Evolutionary conservation across 2,888 invertebrate species (phyloP).

Genomic region (Archips crataeganus): DNA sequence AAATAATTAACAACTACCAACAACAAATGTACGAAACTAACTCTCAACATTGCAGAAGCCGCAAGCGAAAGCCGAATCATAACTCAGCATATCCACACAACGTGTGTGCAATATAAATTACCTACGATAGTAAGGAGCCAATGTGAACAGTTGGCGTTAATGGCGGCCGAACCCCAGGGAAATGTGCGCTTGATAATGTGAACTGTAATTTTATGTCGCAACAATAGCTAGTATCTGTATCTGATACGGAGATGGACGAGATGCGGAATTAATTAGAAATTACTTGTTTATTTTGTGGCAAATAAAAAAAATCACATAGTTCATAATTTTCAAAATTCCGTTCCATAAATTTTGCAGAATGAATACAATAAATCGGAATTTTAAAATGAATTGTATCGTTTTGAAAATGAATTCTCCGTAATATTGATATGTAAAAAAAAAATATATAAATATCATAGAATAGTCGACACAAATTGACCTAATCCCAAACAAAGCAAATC

Average conservation of each 20-base stretch:
- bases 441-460: too few species aligned
- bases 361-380: too few species aligned
- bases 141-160: slow-evolving; percentile 83
- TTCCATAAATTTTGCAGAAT: too few species aligned
- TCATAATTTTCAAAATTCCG: too few species aligned
- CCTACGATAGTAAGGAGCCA: slow-evolving; percentile 60
- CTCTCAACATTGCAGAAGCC: slow-evolving; percentile 43
- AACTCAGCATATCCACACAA: slow-evolving; percentile 52
- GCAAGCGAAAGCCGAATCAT: slow-evolving; percentile 53
- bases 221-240: slow-evolving; percentile 44
- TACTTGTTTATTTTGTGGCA: not conserved
- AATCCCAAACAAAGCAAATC: too few species aligned
- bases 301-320: too few species aligned
- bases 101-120: slow-evolving; percentile 66
- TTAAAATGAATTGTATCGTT: too few species aligned
- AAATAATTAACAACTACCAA: slow-evolving; percentile 25
- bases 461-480: too few species aligned
- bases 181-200: slow-evolving; percentile 52
- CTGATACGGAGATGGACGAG: slow-evolving; percentile 48
- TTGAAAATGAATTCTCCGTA: too few species aligned
- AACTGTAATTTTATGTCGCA: slow-evolving; percentile 43
- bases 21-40: slow-evolving; percentile 31
- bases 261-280: slow-evolving; percentile 41
- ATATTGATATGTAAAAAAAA: too few species aligned
- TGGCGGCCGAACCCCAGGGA: slow-evolving; percentile 79